These are phyloP conservation scores for Hoplias malabaricus DNA, from an alignment of 2,113 vertebrate species.

Conservation along the genomic window DNA sequence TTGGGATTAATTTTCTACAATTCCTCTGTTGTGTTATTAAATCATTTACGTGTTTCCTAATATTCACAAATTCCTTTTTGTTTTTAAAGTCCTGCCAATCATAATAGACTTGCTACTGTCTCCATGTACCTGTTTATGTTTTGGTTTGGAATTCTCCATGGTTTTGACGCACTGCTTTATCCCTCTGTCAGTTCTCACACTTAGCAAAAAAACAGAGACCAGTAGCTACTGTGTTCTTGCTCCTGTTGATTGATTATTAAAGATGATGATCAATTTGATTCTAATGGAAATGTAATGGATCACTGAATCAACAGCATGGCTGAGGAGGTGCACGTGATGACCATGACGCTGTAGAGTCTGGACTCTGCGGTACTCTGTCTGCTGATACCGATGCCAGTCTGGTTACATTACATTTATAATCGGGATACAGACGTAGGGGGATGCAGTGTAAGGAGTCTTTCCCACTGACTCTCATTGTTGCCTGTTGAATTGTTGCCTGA, in stretches of 20 bases:
- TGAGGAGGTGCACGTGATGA: constrained; percentile 75
- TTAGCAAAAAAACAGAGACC: constrained; percentile 85
- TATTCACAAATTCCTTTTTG: neutral
- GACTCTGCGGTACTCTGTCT: constrained; percentile 76
- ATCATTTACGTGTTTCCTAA: neutral
- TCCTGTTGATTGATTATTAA: constrained; percentile 79
- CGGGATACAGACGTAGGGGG: too few relatives aligned
- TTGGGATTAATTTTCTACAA: constrained; percentile 16
- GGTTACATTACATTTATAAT: too few relatives aligned
- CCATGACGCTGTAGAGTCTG: constrained; percentile 77
- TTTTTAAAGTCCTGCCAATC: constrained; percentile 13
- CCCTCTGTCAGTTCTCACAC: constrained; percentile 71
- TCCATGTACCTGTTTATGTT: constrained; percentile 55
- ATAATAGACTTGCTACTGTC: constrained; percentile 48
- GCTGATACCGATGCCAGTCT: too few relatives aligned
- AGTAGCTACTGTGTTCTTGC: constrained; percentile 85
- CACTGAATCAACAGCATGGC: constrained; percentile 72
- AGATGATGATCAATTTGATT: constrained; percentile 70
- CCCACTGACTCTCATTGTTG: too few relatives aligned
- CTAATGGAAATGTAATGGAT: constrained; percentile 69
- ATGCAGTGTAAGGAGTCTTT: too few relatives aligned
- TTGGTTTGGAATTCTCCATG: constrained; percentile 36
- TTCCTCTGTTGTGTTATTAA: neutral
- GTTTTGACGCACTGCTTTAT: constrained; percentile 57
- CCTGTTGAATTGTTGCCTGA: too few relatives aligned